These are phyloP conservation scores for Halichoeres trimaculatus DNA, from an alignment of 2,113 vertebrate species.

Conservation along the genomic window DNA sequence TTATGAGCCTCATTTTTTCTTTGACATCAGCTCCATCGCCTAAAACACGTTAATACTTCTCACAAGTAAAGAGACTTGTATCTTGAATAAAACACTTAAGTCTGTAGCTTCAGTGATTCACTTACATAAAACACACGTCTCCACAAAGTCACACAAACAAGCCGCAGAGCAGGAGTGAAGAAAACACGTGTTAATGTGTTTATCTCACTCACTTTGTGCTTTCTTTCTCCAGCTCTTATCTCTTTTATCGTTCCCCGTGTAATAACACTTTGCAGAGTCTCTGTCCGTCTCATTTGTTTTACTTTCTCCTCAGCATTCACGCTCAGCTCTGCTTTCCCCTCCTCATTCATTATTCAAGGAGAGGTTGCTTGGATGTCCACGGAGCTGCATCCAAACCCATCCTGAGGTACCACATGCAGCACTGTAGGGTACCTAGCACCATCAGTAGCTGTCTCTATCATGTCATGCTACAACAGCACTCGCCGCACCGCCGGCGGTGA, in stretches of 20 bases:
- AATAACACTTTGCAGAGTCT: conserved; percentile 33
- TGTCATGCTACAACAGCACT: conserved; percentile 40
- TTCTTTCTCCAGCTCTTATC: background rate
- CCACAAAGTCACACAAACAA: background rate
- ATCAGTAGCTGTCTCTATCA: conserved; percentile 52
- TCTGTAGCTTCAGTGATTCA: background rate
- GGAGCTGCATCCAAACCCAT: conserved; percentile 51
- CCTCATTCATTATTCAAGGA: conserved; percentile 64
- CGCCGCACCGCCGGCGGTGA: conserved; percentile 25
- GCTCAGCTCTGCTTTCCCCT: conserved; percentile 48
- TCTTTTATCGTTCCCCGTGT: background rate
- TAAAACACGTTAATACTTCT: background rate
- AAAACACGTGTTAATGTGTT: background rate
- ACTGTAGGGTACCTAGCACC: conserved; percentile 13
- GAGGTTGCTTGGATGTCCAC: conserved; percentile 53
- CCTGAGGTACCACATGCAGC: conserved; percentile 34
- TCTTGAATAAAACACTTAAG: conserved; percentile 1
- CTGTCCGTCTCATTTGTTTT: conserved; percentile 14
- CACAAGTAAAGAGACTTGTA: background rate
- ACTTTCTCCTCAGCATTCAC: conserved; percentile 24
- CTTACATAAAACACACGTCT: background rate
- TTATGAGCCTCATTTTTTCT: conserved; percentile 22
- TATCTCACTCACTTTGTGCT: background rate
- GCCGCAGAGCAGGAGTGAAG: background rate
- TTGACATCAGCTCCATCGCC: background rate